phyloP scores from a whole-genome alignment of 2,797 vertebrate species.

The Anableps anableps region DNA sequence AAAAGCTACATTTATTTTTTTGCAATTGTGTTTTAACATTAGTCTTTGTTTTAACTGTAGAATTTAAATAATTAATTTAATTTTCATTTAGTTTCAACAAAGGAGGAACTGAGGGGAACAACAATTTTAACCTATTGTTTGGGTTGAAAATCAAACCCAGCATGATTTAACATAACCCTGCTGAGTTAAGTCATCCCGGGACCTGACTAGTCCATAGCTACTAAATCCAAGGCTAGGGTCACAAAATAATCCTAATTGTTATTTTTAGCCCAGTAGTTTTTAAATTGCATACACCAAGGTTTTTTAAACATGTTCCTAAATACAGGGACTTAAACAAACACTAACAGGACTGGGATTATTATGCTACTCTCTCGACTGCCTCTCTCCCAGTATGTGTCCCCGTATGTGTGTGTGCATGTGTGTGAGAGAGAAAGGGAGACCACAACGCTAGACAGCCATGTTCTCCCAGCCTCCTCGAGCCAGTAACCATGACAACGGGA shows the following conservation, averaged over 20 bases:
- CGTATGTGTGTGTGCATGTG: constrained; percentile 31
- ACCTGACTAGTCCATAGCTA: not conserved
- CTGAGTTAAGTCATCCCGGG: not conserved
- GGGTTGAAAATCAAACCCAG: not conserved
- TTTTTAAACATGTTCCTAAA: constrained; percentile 19
- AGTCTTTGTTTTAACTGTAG: not conserved
- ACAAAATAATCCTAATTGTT: not conserved
- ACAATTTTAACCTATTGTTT: not conserved
- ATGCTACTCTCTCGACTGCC: not conserved
- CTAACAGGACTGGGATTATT: not conserved
- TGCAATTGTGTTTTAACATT: not conserved
- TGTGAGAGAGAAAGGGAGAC: constrained; percentile 14
- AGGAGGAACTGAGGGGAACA: not conserved
- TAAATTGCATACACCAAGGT: not conserved
- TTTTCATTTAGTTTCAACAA: not conserved
- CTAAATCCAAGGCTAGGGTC: not conserved
- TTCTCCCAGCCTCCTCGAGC: constrained; percentile 90
- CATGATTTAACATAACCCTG: not conserved
- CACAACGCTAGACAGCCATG: constrained; percentile 84
- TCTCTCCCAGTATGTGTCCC: not conserved
- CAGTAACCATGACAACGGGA: constrained; percentile 99
- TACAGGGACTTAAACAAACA: constrained; percentile 48
- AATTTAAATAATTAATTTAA: not conserved
- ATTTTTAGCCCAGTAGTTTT: not conserved
- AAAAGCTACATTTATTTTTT: not conserved